Conservation (phyloP, 2,113 vertebrate genomes). For the Neolamprologus longior region DNA sequence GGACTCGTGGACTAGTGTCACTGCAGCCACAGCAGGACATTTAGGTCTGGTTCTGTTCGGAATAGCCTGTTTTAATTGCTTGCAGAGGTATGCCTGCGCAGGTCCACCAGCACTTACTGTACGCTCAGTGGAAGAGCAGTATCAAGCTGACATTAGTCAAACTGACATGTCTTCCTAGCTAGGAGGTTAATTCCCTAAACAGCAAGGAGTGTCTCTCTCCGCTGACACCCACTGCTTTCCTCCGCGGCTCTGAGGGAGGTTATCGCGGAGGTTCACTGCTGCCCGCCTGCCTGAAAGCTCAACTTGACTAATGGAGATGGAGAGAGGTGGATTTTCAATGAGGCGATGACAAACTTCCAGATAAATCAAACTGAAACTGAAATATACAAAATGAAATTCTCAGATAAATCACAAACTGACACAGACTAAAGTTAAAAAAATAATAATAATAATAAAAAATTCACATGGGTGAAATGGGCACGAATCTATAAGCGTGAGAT, state of each 20-base stretch:
- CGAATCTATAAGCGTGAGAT: neutral
- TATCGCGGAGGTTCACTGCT: conserved; percentile 29
- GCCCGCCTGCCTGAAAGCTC: conserved; percentile 7
- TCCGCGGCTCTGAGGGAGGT: conserved; percentile 32
- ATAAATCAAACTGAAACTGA: neutral
- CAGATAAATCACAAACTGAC: neutral
- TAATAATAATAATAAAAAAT: neutral
- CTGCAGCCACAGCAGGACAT: neutral
- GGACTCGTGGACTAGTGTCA: neutral
- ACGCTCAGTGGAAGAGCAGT: conserved; percentile 21
- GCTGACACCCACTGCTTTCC: conserved; percentile 45
- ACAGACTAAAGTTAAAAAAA: neutral
- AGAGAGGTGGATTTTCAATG: neutral
- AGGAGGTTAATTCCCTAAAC: conserved; percentile 64
- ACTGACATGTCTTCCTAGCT: conserved; percentile 54
- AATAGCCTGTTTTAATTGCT: conserved; percentile 21
- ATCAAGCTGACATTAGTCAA: conserved; percentile 59
- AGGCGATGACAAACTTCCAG: neutral
- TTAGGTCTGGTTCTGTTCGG: neutral
- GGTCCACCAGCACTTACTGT: neutral
- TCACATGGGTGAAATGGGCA: neutral
- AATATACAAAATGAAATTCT: neutral
- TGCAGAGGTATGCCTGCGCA: neutral
- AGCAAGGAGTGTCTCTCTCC: conserved; percentile 25
- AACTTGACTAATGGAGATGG: conserved; percentile 24